phyloP scores from a whole-genome alignment of 2,797 vertebrate species.

The Melanotaenia boesemani region DNA sequence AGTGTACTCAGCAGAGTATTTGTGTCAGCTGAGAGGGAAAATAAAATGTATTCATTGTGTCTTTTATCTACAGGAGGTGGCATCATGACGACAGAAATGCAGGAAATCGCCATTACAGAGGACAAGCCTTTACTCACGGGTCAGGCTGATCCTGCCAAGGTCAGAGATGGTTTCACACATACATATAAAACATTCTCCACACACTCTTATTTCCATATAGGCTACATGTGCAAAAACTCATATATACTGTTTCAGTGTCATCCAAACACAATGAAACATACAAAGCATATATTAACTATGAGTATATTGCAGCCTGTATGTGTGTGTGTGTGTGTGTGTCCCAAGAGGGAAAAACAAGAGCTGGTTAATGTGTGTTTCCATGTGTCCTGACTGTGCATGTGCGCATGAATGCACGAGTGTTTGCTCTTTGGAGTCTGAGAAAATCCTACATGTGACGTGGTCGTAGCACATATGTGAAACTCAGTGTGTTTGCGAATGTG shows the following conservation, averaged over 20 bases:
- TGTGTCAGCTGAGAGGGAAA: not conserved
- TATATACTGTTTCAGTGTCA: not conserved
- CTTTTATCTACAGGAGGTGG: constrained; percentile 64
- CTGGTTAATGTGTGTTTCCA: constrained; percentile 6
- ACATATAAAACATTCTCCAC: not conserved
- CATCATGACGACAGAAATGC: constrained; percentile 91
- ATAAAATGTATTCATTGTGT: constrained; percentile 11
- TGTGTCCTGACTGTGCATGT: constrained; percentile 7
- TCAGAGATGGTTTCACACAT: constrained; percentile 54
- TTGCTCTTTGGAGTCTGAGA: constrained; percentile 20
- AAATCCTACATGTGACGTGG: constrained; percentile 42
- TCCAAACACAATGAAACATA: constrained; percentile 1
- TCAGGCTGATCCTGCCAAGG: constrained; percentile 82
- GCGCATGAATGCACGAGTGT: constrained; percentile 1
- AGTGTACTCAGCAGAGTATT: not conserved
- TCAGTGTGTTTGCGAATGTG: constrained; percentile 3
- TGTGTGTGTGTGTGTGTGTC: constrained; percentile 3
- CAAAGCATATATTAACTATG: constrained; percentile 4
- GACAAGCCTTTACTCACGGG: constrained; percentile 89
- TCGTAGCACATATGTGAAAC: constrained; percentile 18
- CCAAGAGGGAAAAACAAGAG: constrained; percentile 8
- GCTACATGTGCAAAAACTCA: not conserved
- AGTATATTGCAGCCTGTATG: not conserved
- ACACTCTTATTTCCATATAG: not conserved
- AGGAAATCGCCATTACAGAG: constrained; percentile 92